Conservation (phyloP, 2,888 invertebrate species). For the Abscondita cerata region DNA sequence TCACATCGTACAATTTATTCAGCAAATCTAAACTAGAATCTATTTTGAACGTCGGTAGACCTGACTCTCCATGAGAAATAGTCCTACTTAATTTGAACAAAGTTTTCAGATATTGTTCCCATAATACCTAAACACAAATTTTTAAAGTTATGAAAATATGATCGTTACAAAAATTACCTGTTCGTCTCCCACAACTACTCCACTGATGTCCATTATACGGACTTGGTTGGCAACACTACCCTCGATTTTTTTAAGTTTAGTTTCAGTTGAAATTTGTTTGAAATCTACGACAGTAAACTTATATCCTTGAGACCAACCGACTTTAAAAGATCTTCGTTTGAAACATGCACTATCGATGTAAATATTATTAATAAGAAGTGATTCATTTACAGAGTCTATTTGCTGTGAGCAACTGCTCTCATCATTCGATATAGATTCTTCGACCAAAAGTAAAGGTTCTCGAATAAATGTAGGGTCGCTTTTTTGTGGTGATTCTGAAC, state of each 20-base stretch:
- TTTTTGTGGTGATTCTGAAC: background rate
- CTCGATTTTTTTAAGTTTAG: background rate
- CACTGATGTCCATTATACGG: too few relatives aligned
- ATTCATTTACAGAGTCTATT: conserved; percentile 12
- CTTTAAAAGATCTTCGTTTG: conserved; percentile 71
- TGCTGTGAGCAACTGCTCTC: conserved; percentile 8
- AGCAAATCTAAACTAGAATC: too few relatives aligned
- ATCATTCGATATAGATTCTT: conserved; percentile 26
- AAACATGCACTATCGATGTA: conserved; percentile 66
- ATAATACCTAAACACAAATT: background rate
- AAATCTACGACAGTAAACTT: background rate
- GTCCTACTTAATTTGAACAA: too few relatives aligned
- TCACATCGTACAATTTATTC: too few relatives aligned
- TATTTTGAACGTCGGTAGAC: too few relatives aligned
- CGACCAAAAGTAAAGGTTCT: conserved; percentile 31
- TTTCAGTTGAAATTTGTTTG: background rate
- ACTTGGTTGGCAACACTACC: too few relatives aligned
- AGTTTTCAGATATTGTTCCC: too few relatives aligned
- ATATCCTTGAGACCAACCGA: conserved; percentile 73
- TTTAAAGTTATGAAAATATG: background rate
- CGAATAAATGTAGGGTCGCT: conserved; percentile 13
- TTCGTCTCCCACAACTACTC: too few relatives aligned
- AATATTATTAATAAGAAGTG: conserved; percentile 39
- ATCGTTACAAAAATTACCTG: too few relatives aligned
- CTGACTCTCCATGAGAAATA: too few relatives aligned